phyloP scores from a whole-genome alignment of 2,113 vertebrate genomes.

The Harpagus bidentatus region DNA sequence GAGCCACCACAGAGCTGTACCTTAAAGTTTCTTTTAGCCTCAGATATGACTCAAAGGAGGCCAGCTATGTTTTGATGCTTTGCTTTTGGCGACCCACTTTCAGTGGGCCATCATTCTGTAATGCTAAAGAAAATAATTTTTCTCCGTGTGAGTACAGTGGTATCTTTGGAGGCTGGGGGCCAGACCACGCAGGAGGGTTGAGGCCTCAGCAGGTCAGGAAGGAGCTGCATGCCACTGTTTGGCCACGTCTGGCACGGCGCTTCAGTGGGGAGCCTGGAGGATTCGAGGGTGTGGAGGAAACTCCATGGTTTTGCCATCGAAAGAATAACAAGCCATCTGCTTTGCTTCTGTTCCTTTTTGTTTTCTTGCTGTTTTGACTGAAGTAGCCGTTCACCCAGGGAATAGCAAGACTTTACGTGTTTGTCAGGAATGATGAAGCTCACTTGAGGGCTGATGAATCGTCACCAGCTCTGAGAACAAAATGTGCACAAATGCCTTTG shows the following conservation, averaged over 20 bases:
- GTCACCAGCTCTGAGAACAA: not conserved
- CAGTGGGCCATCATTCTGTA: not conserved
- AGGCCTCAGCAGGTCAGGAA: not conserved
- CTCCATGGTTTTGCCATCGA: not conserved
- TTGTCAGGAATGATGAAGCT: not conserved
- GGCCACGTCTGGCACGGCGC: accelerated
- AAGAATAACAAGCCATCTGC: not conserved
- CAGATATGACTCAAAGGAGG: not conserved
- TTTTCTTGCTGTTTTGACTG: not conserved
- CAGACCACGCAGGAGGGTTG: accelerated
- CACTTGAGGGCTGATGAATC: not conserved
- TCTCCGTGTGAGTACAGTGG: not conserved
- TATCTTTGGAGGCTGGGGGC: not conserved
- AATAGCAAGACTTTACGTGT: accelerated
- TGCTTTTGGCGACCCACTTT: not conserved
- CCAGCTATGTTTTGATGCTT: not conserved
- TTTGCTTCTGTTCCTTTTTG: not conserved
- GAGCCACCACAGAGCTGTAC: not conserved
- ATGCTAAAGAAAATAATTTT: not conserved
- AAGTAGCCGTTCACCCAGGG: not conserved
- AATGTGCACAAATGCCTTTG: not conserved
- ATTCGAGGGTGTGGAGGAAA: not conserved
- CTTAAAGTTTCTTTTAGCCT: not conserved
- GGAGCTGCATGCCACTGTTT: not conserved
- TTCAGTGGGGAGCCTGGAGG: not conserved